These are phyloP conservation scores for Tympanoctomys barrerae DNA, from an alignment of 2,797 vertebrate species.

Conservation along the genomic window DNA sequence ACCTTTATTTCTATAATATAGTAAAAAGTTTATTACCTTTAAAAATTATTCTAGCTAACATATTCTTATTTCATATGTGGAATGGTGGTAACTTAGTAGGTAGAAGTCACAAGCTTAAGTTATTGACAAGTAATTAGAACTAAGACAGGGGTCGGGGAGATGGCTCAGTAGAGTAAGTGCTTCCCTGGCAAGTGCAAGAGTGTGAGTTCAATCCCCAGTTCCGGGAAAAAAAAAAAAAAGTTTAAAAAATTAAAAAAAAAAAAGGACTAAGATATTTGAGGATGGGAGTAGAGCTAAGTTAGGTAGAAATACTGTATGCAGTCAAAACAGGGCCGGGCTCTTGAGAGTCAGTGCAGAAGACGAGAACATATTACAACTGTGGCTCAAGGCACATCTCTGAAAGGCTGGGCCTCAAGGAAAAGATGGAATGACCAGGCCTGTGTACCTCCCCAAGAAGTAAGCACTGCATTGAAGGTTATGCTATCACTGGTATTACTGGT, in stretches of 20 bases:
- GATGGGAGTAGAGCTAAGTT: neutral
- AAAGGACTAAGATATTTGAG: neutral
- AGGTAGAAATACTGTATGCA: neutral
- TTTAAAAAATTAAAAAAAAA: too few relatives aligned
- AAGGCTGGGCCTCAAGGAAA: neutral
- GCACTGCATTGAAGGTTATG: neutral
- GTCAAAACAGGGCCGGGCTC: neutral
- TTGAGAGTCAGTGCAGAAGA: neutral
- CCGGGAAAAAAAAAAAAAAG: too few relatives aligned
- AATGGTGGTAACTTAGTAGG: neutral
- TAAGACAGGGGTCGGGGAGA: too few relatives aligned
- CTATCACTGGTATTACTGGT: neutral
- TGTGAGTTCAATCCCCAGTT: too few relatives aligned
- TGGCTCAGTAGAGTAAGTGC: too few relatives aligned
- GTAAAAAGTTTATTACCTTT: conserved; percentile 25
- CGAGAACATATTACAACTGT: neutral
- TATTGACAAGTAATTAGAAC: conserved; percentile 20
- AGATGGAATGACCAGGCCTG: neutral
- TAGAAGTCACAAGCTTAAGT: conserved; percentile 38
- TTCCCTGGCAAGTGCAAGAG: too few relatives aligned
- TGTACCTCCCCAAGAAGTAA: neutral
- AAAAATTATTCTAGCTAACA: conserved; percentile 24
- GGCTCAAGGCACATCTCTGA: neutral
- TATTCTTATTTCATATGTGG: neutral
- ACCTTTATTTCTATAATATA: conserved; percentile 29